Evolutionary conservation across 1,140 invertebrate species (phyloP).

Genomic region (Halyomorpha halys): DNA sequence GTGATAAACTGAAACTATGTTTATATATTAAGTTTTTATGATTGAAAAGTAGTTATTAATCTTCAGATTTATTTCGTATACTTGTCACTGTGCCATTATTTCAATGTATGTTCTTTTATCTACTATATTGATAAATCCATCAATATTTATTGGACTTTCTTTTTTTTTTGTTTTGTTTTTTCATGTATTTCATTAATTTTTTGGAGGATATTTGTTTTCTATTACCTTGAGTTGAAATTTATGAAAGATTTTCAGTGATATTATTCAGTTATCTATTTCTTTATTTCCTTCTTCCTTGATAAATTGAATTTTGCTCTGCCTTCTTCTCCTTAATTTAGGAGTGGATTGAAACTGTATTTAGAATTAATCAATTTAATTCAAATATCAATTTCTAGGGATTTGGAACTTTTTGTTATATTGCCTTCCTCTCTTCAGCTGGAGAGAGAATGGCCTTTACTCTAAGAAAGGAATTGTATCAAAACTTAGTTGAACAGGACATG

Average conservation of each 20-base stretch:
- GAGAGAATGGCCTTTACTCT: conserved; percentile 73
- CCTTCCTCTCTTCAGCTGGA: conserved; percentile 70
- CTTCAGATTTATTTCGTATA: too few relatives aligned
- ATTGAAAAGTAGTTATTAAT: too few relatives aligned
- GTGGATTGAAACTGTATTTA: background rate
- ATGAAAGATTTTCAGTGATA: background rate
- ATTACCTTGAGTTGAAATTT: background rate
- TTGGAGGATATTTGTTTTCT: background rate
- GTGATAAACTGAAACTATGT: background rate
- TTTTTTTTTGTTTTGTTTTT: too few relatives aligned
- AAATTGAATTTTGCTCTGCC: too few relatives aligned
- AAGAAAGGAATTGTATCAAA: conserved; percentile 68
- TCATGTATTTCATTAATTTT: too few relatives aligned
- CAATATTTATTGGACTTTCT: too few relatives aligned
- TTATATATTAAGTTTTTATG: too few relatives aligned
- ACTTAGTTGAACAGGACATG: conserved; percentile 78
- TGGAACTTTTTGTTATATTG: conserved; percentile 83
- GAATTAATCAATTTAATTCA: background rate
- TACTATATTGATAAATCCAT: too few relatives aligned
- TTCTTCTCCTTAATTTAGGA: background rate
- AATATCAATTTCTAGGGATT: conserved; percentile 46
- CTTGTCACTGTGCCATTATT: too few relatives aligned
- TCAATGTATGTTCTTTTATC: too few relatives aligned
- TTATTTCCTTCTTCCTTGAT: too few relatives aligned
- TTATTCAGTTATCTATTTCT: background rate